These are phyloP conservation scores for Danaus plexippus DNA, from an alignment of 1,140 invertebrate genomes.

Conservation along the genomic window DNA sequence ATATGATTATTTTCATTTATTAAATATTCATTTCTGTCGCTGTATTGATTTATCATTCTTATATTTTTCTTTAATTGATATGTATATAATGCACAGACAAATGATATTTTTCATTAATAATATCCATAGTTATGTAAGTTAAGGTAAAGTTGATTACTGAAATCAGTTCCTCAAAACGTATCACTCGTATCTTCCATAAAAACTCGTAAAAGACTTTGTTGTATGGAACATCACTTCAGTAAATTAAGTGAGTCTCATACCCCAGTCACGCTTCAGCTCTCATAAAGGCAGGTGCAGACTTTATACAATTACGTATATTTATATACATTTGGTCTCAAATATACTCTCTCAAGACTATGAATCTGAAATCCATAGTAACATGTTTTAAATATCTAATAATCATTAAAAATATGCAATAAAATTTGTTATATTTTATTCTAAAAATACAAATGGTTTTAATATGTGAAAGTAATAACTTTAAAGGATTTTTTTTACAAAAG, in stretches of 20 bases:
- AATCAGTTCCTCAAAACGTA: slow-evolving; percentile 16
- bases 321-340: too few species aligned
- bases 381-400: too few species aligned
- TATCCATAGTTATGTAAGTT: not conserved
- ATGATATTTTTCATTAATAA: not conserved
- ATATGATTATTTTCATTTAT: not conserved
- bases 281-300: slow-evolving; percentile 34
- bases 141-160: slow-evolving; percentile 7
- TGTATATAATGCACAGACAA: not conserved
- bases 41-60: not conserved
- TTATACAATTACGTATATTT: not conserved
- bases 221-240: slow-evolving; percentile 25
- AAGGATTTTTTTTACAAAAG: too few species aligned
- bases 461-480: too few species aligned
- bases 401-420: too few species aligned
- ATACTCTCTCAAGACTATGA: too few species aligned
- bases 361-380: too few species aligned
- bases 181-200: slow-evolving; percentile 21
- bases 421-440: too few species aligned
- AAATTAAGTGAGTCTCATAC: slow-evolving; percentile 40
- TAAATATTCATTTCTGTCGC: not conserved
- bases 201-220: slow-evolving; percentile 28
- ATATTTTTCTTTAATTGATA: too few species aligned
- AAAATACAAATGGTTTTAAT: too few species aligned
- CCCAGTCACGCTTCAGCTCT: slow-evolving; percentile 35